A percentile compares a stretch with the other conserved stretches of the same genome.
These are phyloP conservation scores for Nomada lathburiana DNA, from an alignment of 2,888 invertebrate genomes.

Conservation along the genomic window DNA sequence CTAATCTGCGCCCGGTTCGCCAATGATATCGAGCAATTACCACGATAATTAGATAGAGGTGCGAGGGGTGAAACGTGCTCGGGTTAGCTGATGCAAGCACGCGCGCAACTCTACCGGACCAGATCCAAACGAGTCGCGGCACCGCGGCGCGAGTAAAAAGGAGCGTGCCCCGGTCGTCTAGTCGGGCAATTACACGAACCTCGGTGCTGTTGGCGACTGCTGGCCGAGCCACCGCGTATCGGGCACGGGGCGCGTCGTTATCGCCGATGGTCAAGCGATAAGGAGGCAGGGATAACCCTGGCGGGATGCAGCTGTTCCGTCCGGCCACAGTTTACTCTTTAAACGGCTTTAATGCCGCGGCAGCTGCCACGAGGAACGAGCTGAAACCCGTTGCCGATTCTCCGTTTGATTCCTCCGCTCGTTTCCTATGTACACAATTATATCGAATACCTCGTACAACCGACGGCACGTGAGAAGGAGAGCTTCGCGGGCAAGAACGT, in stretches of 20 bases:
- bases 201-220: conserved; percentile 29
- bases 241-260: conserved; percentile 41
- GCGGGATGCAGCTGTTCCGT: conserved; percentile 79
- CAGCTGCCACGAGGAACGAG: conserved; percentile 67
- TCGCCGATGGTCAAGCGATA: conserved; percentile 70
- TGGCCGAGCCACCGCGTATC: conserved; percentile 1
- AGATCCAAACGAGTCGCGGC: conserved; percentile 32
- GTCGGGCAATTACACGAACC: conserved; percentile 35
- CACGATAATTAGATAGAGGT: conserved; percentile 73
- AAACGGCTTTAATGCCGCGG: conserved; percentile 63
- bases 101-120: conserved; percentile 16
- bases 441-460: background rate
- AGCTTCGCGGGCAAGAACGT: conserved; percentile 4
- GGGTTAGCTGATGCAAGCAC: conserved; percentile 57
- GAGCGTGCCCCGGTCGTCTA: conserved; percentile 11
- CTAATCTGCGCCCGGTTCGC: conserved; percentile 12
- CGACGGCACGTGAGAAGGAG: background rate
- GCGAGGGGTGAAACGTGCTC: conserved; percentile 63
- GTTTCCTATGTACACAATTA: too few species aligned
- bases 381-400: conserved; percentile 1
- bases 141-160: conserved; percentile 29
- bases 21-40: conserved; percentile 71
- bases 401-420: background rate
- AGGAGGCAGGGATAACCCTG: conserved; percentile 57
- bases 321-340: conserved; percentile 63